Conservation (phyloP, 1,140 invertebrate species). For the Mercenaria mercenaria region DNA sequence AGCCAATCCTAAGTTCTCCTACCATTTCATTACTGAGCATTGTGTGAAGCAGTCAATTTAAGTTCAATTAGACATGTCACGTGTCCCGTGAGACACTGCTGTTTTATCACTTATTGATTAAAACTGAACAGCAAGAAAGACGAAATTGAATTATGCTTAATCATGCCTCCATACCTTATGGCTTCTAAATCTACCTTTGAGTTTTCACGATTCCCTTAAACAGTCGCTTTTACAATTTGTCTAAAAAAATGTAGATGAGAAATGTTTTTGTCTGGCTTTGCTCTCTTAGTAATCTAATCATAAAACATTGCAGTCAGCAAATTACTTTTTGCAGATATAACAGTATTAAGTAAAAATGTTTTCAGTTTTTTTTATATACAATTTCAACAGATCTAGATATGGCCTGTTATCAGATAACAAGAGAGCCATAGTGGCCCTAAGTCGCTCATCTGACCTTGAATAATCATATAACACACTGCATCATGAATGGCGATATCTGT, state of each 20-base stretch:
- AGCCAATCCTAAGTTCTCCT: background rate
- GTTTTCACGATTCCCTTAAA: background rate
- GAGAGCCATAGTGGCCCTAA: too few species aligned
- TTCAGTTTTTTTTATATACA: too few species aligned
- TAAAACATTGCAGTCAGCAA: background rate
- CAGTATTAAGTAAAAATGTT: too few species aligned
- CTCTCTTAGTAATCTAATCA: too few species aligned
- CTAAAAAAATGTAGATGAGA: background rate
- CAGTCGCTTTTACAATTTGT: background rate
- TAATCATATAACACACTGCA: too few species aligned
- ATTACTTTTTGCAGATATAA: background rate
- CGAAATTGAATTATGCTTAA: conserved; percentile 46
- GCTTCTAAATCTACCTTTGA: conserved; percentile 14
- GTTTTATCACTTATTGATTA: conserved; percentile 22
- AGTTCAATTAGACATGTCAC: conserved; percentile 53
- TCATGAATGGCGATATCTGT: too few species aligned
- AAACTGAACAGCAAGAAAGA: conserved; percentile 15
- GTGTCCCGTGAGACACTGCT: conserved; percentile 17
- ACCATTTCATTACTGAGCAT: conserved; percentile 10
- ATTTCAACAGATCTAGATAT: too few species aligned
- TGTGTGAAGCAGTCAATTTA: conserved; percentile 24
- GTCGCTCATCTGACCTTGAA: too few species aligned
- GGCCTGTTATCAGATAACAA: too few species aligned
- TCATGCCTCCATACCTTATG: conserved; percentile 13
- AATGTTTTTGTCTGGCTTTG: too few species aligned